Evolutionary conservation across 2,113 vertebrate genomes (phyloP).

Genomic region (Cephalopterus ornatus): DNA sequence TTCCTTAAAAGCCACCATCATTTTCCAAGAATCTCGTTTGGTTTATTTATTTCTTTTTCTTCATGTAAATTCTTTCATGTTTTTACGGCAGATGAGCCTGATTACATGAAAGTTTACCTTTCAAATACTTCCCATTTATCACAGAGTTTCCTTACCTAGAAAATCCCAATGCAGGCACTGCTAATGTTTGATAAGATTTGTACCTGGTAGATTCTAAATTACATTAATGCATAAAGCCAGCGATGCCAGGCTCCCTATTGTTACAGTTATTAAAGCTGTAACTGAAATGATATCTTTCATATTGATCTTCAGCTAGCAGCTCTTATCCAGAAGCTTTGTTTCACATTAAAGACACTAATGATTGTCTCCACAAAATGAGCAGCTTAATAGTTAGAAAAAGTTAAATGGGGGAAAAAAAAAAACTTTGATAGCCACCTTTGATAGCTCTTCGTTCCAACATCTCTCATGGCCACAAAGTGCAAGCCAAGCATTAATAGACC

Average conservation of each 20-base stretch:
- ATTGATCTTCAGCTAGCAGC: slow-evolving; percentile 76
- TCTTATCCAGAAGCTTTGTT: slow-evolving; percentile 78
- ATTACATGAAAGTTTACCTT: slow-evolving; percentile 57
- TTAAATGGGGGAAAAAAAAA: slow-evolving; percentile 55
- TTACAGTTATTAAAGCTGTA: slow-evolving; percentile 76
- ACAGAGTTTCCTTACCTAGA: slow-evolving; percentile 54
- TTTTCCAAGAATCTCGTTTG: background rate
- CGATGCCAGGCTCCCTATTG: slow-evolving; percentile 73
- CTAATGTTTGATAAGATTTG: slow-evolving; percentile 66
- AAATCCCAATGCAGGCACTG: slow-evolving; percentile 60
- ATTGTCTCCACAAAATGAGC: slow-evolving; percentile 71
- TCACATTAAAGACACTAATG: slow-evolving; percentile 75
- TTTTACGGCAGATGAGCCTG: slow-evolving; percentile 10
- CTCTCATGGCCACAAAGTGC: slow-evolving; percentile 47
- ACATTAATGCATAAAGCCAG: slow-evolving; percentile 73
- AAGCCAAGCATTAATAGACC: slow-evolving; percentile 56
- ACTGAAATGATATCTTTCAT: slow-evolving; percentile 73
- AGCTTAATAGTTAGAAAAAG: slow-evolving; percentile 70
- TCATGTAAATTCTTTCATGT: slow-evolving; percentile 26
- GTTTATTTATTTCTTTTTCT: background rate
- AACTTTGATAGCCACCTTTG: slow-evolving; percentile 68
- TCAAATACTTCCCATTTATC: slow-evolving; percentile 47
- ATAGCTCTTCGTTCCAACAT: slow-evolving; percentile 61
- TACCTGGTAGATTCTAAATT: slow-evolving; percentile 79
- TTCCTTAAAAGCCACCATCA: background rate